A percentile compares a stretch with the other conserved stretches of the same genome.
phyloP scores from a whole-genome alignment of 2,888 invertebrate species.

The Reticulitermes lucifugus region DNA sequence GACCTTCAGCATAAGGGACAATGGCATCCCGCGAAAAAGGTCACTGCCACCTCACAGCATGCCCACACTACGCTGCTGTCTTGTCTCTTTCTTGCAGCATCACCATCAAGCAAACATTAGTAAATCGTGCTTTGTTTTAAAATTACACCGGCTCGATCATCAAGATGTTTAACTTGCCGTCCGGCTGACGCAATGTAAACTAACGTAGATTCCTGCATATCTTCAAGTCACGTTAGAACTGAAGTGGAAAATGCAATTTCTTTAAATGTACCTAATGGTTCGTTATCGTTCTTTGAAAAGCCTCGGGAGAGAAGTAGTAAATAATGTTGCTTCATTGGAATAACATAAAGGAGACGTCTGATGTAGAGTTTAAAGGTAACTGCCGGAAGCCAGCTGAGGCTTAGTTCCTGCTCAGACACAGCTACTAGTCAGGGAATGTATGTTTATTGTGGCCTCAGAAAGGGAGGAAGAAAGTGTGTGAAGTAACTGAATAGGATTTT shows the following conservation, averaged over 20 bases:
- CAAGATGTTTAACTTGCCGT: background rate
- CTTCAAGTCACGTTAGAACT: no score
- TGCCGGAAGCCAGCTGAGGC: no score
- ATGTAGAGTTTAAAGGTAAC: background rate
- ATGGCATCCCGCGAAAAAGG: background rate
- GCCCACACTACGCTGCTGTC: background rate
- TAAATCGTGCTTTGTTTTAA: slow-evolving; percentile 1
- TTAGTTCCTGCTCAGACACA: no score
- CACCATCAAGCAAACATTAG: background rate
- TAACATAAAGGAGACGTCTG: background rate
- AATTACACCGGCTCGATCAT: background rate
- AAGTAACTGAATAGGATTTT: no score
- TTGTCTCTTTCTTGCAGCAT: no score
- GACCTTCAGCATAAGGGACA: background rate
- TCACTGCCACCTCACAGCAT: background rate
- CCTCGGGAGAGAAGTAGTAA: background rate
- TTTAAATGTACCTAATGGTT: background rate
- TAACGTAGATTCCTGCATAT: no score
- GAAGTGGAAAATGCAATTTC: no score
- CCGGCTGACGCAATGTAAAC: no score
- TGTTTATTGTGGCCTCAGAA: no score
- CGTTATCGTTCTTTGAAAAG: background rate
- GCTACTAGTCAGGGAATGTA: no score
- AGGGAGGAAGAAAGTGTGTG: no score
- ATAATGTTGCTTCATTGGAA: background rate